Conservation (phyloP, 2,888 invertebrate genomes). For the Exocentrus adspersus region DNA sequence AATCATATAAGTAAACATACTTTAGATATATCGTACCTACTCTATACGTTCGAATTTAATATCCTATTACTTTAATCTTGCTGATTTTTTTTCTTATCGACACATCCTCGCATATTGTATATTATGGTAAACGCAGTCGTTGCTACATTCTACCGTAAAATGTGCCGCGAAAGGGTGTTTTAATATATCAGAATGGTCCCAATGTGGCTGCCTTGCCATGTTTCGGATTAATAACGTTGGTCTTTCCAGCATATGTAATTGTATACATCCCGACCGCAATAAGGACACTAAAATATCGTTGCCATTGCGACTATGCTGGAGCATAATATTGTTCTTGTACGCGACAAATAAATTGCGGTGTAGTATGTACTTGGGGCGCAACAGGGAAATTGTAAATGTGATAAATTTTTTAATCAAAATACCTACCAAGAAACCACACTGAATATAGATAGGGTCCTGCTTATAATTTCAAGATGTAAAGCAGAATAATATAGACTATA, state of each 20-base stretch:
- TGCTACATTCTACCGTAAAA: neutral
- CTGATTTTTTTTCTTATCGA: neutral
- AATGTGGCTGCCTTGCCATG: constrained; percentile 9
- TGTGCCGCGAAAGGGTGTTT: neutral
- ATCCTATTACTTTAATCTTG: neutral
- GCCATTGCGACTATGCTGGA: constrained; percentile 17
- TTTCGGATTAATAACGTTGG: constrained; percentile 33
- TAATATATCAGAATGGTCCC: constrained; percentile 19
- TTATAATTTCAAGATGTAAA: too few relatives aligned
- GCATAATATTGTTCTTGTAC: constrained; percentile 11
- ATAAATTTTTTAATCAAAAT: neutral
- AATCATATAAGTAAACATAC: too few relatives aligned
- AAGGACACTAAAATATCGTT: constrained; percentile 39
- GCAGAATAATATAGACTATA: too few relatives aligned
- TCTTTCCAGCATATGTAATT: constrained; percentile 33
- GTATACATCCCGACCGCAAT: constrained; percentile 34
- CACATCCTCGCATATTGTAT: neutral
- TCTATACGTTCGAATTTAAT: too few relatives aligned
- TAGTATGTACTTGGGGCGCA: neutral
- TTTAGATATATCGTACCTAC: too few relatives aligned
- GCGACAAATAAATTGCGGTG: constrained; percentile 20
- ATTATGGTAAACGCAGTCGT: neutral
- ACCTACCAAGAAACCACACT: too few relatives aligned
- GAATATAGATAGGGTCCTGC: too few relatives aligned
- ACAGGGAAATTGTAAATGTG: neutral